Conservation (phyloP, 2,888 invertebrate genomes). For the Abscondita cerata region DNA sequence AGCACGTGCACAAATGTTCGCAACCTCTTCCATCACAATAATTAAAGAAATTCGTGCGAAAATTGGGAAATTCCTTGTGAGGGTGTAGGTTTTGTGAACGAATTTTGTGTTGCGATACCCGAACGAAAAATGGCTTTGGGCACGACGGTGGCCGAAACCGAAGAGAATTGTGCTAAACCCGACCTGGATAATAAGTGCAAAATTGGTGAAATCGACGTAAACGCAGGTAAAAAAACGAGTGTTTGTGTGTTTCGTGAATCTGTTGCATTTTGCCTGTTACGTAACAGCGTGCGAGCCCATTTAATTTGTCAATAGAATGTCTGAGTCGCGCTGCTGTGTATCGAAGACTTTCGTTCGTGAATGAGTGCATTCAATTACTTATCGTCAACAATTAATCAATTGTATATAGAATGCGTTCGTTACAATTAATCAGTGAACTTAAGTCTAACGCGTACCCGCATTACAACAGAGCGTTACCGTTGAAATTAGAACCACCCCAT, state of each 20-base stretch:
- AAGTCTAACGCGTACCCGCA: too few relatives aligned
- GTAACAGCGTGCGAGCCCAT: conserved; percentile 3
- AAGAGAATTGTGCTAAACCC: conserved; percentile 42
- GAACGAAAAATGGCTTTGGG: conserved; percentile 50
- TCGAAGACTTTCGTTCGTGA: neutral
- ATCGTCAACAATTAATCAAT: too few relatives aligned
- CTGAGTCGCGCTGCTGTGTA: too few relatives aligned
- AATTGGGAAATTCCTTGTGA: neutral
- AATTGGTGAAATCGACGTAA: conserved; percentile 34
- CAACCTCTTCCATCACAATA: conserved; percentile 18
- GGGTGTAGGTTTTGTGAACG: neutral
- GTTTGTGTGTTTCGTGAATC: neutral
- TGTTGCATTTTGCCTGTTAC: conserved; percentile 5
- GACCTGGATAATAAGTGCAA: conserved; percentile 39
- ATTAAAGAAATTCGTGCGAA: neutral
- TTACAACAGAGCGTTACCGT: too few relatives aligned
- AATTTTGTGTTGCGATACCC: neutral
- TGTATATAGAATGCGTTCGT: too few relatives aligned
- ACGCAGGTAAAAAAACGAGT: conserved; percentile 3
- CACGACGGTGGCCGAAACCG: conserved; percentile 46
- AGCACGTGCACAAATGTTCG: conserved; percentile 34
- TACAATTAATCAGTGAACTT: too few relatives aligned
- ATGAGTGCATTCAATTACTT: neutral
- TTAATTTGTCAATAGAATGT: conserved; percentile 11
- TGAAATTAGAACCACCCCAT: too few relatives aligned